Conservation (phyloP, 2,888 invertebrate species). For the Agrilus cyanescens region DNA sequence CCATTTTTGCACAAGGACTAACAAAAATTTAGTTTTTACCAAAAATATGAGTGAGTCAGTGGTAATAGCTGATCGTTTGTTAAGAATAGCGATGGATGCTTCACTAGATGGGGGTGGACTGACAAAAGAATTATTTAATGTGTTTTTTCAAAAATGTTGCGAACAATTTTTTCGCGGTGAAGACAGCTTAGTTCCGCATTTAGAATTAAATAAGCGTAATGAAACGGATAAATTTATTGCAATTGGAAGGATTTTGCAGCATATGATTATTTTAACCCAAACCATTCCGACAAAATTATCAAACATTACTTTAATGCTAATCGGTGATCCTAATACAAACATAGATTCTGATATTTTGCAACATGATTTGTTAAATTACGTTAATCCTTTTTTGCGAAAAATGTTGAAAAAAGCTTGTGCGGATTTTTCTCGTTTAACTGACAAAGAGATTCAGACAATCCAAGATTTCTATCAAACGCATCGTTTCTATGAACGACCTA, state of each 20-base stretch:
- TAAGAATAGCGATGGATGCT: too few species aligned
- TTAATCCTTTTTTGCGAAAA: conserved; percentile 4
- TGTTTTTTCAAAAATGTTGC: conserved; percentile 4
- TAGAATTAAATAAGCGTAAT: conserved; percentile 1
- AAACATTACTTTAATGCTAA: conserved; percentile 1
- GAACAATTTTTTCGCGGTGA: conserved; percentile 3
- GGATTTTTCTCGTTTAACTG: conserved; percentile 1
- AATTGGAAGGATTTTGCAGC: conserved; percentile 5
- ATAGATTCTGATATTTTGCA: neutral
- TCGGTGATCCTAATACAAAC: neutral
- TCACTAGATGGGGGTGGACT: conserved; percentile 6
- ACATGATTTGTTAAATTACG: conserved; percentile 4
- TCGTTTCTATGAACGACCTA: conserved; percentile 1
- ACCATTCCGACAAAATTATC: conserved; percentile 4
- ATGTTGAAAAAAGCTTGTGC: conserved; percentile 4
- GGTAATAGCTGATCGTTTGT: too few species aligned
- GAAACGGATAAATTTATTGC: conserved; percentile 1
- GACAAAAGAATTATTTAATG: conserved; percentile 6
- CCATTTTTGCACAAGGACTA: too few species aligned
- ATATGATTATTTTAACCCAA: conserved; percentile 2
- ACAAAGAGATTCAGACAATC: neutral
- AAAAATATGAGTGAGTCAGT: too few species aligned
- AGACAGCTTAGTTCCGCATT: conserved; percentile 3
- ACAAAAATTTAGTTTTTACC: too few species aligned
- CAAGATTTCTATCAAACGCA: conserved; percentile 3